phyloP scores from a whole-genome alignment of 2,888 invertebrate genomes.

The Cyclophora punctaria region DNA sequence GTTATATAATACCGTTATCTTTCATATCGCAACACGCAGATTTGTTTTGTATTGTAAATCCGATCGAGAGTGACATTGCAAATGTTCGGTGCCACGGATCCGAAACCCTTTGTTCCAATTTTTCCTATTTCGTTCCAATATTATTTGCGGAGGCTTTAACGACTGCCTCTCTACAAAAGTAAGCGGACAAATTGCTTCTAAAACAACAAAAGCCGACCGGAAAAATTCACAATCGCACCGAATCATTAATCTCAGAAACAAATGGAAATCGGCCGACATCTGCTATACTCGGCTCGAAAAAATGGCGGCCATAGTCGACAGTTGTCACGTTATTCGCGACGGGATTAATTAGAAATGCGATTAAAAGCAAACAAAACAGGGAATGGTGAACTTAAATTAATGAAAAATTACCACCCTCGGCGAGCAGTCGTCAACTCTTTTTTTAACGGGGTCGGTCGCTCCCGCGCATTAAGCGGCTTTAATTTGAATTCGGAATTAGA shows the following conservation, averaged over 20 bases:
- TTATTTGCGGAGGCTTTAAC: slow-evolving; percentile 66
- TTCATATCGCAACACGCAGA: slow-evolving; percentile 1
- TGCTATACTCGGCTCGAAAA: slow-evolving; percentile 68
- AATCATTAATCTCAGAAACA: slow-evolving; percentile 76
- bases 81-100: slow-evolving; percentile 16
- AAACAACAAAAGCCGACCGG: slow-evolving; percentile 75
- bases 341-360: slow-evolving; percentile 76
- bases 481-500: slow-evolving; percentile 76
- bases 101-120: slow-evolving; percentile 38
- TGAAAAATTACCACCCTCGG: slow-evolving; percentile 76
- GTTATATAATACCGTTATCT: no score
- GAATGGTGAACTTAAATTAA: slow-evolving; percentile 76
- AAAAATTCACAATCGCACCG: slow-evolving; percentile 75
- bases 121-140: slow-evolving; percentile 58
- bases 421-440: slow-evolving; percentile 74
- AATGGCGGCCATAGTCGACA: slow-evolving; percentile 73
- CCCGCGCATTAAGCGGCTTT: slow-evolving; percentile 76
- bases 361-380: slow-evolving; percentile 76
- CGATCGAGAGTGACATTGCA: slow-evolving; percentile 13
- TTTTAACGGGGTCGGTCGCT: slow-evolving; percentile 73
- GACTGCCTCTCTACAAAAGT: slow-evolving; percentile 69
- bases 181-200: slow-evolving; percentile 76
- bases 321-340: slow-evolving; percentile 76
- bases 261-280: slow-evolving; percentile 75
- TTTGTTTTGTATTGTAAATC: slow-evolving; percentile 20